Conservation (phyloP, 2,797 vertebrate species). For the Vespertilio murinus region DNA sequence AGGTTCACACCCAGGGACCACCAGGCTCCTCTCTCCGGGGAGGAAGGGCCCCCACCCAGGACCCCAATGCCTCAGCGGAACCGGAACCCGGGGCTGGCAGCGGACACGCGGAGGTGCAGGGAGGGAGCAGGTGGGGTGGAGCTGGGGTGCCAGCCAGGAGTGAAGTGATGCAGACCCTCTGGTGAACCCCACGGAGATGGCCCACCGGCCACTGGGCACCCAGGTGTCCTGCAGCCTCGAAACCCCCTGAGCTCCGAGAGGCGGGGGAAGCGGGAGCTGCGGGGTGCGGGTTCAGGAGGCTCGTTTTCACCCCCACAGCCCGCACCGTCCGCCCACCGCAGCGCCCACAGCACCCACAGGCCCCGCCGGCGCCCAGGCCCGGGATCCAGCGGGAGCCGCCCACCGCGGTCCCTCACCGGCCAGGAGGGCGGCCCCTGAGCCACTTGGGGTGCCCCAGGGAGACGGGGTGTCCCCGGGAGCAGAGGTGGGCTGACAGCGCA, state of each 20-base stretch:
- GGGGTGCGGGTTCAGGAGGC: background rate
- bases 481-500: too few species aligned
- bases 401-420: background rate
- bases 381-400: background rate
- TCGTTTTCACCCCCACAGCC: background rate
- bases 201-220: background rate
- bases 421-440: too few species aligned
- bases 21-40: background rate
- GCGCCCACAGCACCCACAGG: fast-evolving
- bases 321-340: background rate
- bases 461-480: fast-evolving
- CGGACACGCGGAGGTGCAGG: background rate
- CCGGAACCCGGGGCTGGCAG: background rate
- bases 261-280: fast-evolving
- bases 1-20: too few species aligned
- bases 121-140: background rate
- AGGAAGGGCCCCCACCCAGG: background rate
- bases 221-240: background rate
- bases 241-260: background rate
- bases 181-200: background rate
- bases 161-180: background rate
- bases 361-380: fast-evolving
- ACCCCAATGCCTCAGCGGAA: background rate
- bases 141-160: background rate
- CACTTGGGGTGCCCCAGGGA: background rate